Evolutionary conservation across 2,888 invertebrate species (phyloP), one percentile per base, ranked within the genome.

Genomic region (Tipula confusa): DNA sequence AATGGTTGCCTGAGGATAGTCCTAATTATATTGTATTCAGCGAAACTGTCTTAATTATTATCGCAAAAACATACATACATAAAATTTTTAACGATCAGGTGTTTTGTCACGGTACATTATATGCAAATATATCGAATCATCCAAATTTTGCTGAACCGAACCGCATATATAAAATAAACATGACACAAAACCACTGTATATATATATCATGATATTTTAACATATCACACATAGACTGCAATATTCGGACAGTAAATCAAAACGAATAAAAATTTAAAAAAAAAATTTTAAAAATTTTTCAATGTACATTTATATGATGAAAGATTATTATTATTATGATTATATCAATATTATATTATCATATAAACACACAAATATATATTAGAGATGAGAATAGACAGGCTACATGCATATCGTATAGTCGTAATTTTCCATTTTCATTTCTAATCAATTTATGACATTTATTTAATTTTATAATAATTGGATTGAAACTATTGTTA

Each of bases 361-460:
- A 64, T 64, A 64, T 64, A 64, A 64, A 64, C 64, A 64, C 64
- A 64, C 64, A 64, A 64, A 64, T 64, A 24, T 64, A 64, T 64
- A 64, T 64, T 64, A 64, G 64, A 64, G 64, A 64, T 64, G 64
- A 64, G 64, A 64, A 24, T 64, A 64, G 64, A 64, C 64, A 64
- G 36, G 11, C 43, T 5, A 43, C 43, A 43, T 7, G 5, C n/a
- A 15, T 43, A 15, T 15, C 6, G 33, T 33, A 1, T 43, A 6
- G 64, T 64, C 64, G 64, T 64, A 64, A 24, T 64, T 64, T 64
- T 64, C 64, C 64, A 64, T 64, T 64, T 64, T 64, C 64, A 64
- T 64, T 64, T 64, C 64, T 64, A 64, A 64, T 64, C 64, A 64
- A 64, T 64, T 64, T 64, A 64, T 64, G 64, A 64, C 64, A 64